phyloP scores from a whole-genome alignment of 2,797 vertebrate species.

The Catamblyrhynchus diadema region DNA sequence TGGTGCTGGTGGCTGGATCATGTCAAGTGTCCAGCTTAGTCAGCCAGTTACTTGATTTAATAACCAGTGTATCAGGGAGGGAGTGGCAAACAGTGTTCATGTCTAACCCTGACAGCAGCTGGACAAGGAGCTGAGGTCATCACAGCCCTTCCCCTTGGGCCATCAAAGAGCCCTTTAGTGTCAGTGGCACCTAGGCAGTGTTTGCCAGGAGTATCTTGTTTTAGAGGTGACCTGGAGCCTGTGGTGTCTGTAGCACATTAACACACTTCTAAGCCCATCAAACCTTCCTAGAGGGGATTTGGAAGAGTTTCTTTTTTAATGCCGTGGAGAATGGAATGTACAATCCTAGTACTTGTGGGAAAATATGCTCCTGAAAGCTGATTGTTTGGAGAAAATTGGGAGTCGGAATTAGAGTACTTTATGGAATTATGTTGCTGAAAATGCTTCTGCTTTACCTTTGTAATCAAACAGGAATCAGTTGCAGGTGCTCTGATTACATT shows the following conservation, averaged over 20 bases:
- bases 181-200: neutral
- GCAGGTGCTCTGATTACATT: neutral
- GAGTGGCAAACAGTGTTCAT: neutral
- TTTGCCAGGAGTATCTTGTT: neutral
- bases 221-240: neutral
- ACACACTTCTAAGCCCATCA: neutral
- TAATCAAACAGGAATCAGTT: neutral
- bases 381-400: neutral
- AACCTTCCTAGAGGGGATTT: neutral
- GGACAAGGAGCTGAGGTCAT: neutral
- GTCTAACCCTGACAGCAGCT: neutral
- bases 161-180: neutral
- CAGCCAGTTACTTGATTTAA: neutral
- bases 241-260: neutral
- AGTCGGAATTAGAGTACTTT: neutral
- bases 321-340: neutral
- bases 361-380: neutral
- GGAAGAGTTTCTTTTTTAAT: neutral
- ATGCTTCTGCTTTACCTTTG: neutral
- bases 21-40: neutral
- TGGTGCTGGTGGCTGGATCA: neutral
- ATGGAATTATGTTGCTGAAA: neutral
- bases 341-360: neutral
- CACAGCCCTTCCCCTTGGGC: neutral
- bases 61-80: neutral